phyloP scores from a whole-genome alignment of 2,888 invertebrate species.

The Sericinus montela region DNA sequence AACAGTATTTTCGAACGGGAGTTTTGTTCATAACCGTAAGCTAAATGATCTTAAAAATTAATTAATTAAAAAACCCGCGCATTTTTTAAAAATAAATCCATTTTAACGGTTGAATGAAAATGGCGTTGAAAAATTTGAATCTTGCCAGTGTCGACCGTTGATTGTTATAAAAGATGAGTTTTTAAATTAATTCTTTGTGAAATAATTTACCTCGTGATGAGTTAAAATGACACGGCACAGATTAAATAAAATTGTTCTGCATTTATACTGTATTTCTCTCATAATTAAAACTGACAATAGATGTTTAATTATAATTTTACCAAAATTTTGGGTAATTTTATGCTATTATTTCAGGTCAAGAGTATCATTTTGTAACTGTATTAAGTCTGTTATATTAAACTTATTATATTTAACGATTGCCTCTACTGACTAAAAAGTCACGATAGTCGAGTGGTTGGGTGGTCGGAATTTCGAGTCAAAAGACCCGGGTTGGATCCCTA shows the following conservation, averaged over 20 bases:
- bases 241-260: neutral
- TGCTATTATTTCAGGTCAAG: too few relatives aligned
- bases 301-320: constrained; percentile 1
- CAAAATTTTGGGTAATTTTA: too few relatives aligned
- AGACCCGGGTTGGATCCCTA: too few relatives aligned
- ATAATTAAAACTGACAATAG: constrained; percentile 1
- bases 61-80: neutral
- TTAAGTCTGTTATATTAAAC: too few relatives aligned
- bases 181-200: constrained; percentile 1
- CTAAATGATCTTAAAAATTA: neutral
- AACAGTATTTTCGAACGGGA: neutral
- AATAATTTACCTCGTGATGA: neutral
- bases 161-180: constrained; percentile 2
- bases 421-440: too few relatives aligned
- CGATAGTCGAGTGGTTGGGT: too few relatives aligned
- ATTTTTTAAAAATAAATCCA: neutral
- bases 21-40: neutral
- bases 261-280: neutral
- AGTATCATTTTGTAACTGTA: too few relatives aligned
- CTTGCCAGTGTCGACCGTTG: neutral
- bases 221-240: constrained; percentile 6
- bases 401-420: too few relatives aligned
- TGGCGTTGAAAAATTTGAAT: neutral
- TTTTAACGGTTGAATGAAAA: neutral
- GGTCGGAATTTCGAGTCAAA: too few relatives aligned